phyloP scores from a whole-genome alignment of 2,888 invertebrate species.

The Drosophila nr. medialis region DNA sequence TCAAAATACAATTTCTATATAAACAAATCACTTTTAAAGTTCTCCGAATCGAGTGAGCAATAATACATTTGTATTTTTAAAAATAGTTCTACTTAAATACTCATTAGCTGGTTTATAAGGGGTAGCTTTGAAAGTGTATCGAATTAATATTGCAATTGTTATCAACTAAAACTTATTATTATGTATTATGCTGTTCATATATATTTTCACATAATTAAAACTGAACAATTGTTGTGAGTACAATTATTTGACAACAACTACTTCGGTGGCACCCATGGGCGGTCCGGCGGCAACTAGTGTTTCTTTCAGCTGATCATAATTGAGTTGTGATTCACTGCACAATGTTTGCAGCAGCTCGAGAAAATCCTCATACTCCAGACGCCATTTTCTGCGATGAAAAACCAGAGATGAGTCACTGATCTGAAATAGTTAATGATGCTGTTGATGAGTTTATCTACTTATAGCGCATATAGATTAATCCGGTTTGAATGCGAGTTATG shows the following conservation, averaged over 20 bases:
- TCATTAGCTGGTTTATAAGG: constrained; percentile 19
- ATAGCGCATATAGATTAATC: constrained; percentile 75
- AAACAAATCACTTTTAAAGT: constrained; percentile 18
- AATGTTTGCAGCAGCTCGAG: constrained; percentile 61
- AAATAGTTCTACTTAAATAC: constrained; percentile 25
- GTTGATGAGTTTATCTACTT: constrained; percentile 52
- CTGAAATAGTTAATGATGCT: constrained; percentile 8
- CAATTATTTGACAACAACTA: constrained; percentile 56
- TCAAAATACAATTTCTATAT: constrained; percentile 2
- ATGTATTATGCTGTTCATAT: constrained; percentile 30
- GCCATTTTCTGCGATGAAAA: constrained; percentile 69
- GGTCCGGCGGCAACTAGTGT: constrained; percentile 51
- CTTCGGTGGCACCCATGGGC: constrained; percentile 51
- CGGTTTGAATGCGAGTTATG: constrained; percentile 71
- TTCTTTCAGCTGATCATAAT: constrained; percentile 61
- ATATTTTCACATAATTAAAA: constrained; percentile 24
- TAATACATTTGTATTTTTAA: background rate
- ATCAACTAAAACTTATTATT: constrained; percentile 35
- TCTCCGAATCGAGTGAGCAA: background rate
- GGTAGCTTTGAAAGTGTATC: background rate
- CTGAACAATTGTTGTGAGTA: constrained; percentile 26
- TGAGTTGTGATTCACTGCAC: constrained; percentile 39
- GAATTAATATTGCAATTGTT: constrained; percentile 44
- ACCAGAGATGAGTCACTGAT: background rate
- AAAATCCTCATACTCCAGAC: constrained; percentile 76